Base-by-base conservation (phyloP, 2,113 vertebrate genomes). In the Chlamydotis undulata region DNA sequence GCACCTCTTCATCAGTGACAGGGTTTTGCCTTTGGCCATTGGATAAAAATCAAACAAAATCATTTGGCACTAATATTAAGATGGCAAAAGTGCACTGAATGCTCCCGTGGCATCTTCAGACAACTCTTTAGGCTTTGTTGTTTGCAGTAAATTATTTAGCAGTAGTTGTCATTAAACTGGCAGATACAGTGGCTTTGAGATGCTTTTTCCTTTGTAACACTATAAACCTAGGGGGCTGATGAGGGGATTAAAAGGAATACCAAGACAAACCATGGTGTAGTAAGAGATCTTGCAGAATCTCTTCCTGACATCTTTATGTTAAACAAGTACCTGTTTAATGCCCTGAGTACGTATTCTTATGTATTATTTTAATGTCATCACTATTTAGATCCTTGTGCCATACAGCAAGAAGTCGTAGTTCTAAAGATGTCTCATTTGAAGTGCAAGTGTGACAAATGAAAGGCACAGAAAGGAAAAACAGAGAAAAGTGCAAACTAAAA, bases 111-210 rank as follows among this genome's bases (percentile, higher is more conserved):
- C 68, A 84, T 76, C 93, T 86, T 91, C 73, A 76, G 64, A 73
- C 28, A 84, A 70, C 55, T 60, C 81, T 86, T 83, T 60, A 96
- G 78, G 78, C 84, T 97, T 93, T 92, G 50, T 93, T 95, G 75
- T 87, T 94, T 81, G 57, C 94, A 70, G n/a, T 96, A 82, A 90
- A 80, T 95, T 94, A 93, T 97, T 96, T 96, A 94, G 65, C 86
- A 87, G 41, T n/a, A 85, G 87, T 96, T 95, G 65, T 77, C 39
- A 28, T 95, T 93, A 92, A 92, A 82, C 41, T 83, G 93, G 60
- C 53, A 60, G 31, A 23, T n/a, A 39, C 21, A 35, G 39, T 43
- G 29, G 59, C 63, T 94, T 91, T 86, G 83, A 84, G 67, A 55
- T 82, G 50, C 33, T 83, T 89, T 96, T 95, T 86, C 43, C 82